Evolutionary conservation across 2,797 vertebrate genomes (phyloP), one percentile per base, ranked within the genome.

Genomic region (Hydrophis major): DNA sequence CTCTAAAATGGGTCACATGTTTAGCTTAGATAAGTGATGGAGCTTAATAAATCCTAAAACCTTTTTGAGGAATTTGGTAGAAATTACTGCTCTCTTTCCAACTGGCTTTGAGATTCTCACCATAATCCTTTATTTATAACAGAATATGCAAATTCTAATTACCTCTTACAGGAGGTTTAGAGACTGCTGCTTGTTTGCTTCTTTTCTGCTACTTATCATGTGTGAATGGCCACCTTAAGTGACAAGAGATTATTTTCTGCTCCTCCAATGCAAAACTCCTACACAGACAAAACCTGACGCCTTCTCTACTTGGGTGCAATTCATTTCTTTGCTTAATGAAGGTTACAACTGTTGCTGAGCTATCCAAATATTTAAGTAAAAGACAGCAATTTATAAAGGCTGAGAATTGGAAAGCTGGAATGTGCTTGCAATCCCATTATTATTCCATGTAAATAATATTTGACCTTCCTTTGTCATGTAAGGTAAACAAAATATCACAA

Each of bases 251-350:
- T 91, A 89, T 88, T 88, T 90, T 90, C 89, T 74, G 50, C 22
- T 57, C 10, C 56, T 69, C 37, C 59, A 47, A 32, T 59, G 42
- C 86, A 32, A 57, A 92, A 90, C 63, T 25, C 10, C 42, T 87
- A 90, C 91, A 74, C 55, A 61, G 69, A 25, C 28, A 89, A 87
- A 92, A 93, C 92, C 89, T 93, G 92, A 93, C 86, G 55, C 90
- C 57, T 91, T 91, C 66, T 4, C 90, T 56, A 57, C 11, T 59
- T 50, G 42, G 25, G 25, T n/a, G 22, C 88, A 89, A 93, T 91
- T 93, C 61, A 69, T 91, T 88, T 93, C 20, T 32, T 93, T 89
- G 27, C 25, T 93, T 87, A n/a, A 28, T 8, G 53, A 18, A 94
- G 27, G 93, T 7, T 89, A 88, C 86, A 66, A 47, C 61, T 88